Conservation (phyloP, 2,113 vertebrate species). For the Spea multiplicata region DNA sequence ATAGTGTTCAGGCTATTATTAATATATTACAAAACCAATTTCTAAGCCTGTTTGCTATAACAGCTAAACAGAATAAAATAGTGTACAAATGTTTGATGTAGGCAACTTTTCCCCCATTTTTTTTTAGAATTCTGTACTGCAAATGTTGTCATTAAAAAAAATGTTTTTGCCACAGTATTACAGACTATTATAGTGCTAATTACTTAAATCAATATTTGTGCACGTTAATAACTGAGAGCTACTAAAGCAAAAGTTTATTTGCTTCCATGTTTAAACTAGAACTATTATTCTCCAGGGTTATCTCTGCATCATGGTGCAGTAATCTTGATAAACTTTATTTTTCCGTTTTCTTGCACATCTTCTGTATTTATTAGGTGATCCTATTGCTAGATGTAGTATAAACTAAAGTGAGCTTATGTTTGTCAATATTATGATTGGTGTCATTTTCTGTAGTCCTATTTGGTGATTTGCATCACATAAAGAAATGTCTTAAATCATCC, state of each 20-base stretch:
- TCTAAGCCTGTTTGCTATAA: too few relatives aligned
- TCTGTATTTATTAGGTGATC: background rate
- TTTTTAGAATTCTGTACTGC: background rate
- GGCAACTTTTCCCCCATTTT: background rate
- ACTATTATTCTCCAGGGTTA: too few relatives aligned
- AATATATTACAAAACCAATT: too few relatives aligned
- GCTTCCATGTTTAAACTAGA: constrained; percentile 9
- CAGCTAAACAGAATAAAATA: too few relatives aligned
- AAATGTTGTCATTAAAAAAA: too few relatives aligned
- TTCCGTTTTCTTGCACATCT: background rate
- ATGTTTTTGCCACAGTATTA: too few relatives aligned
- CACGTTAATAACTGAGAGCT: background rate
- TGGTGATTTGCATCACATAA: too few relatives aligned
- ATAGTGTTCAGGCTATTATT: too few relatives aligned
- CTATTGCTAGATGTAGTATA: background rate
- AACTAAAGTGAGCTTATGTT: background rate
- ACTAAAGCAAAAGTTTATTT: background rate
- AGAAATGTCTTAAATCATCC: too few relatives aligned
- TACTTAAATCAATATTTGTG: background rate
- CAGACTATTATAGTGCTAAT: background rate
- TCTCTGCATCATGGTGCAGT: too few relatives aligned
- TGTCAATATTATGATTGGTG: background rate
- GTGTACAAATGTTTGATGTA: too few relatives aligned
- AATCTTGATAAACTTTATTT: background rate
- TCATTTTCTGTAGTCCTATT: too few relatives aligned